A percentile compares a stretch with the other conserved stretches of the same genome.
Conservation (phyloP, 2,113 vertebrate species). For the Seriola rivoliana region DNA sequence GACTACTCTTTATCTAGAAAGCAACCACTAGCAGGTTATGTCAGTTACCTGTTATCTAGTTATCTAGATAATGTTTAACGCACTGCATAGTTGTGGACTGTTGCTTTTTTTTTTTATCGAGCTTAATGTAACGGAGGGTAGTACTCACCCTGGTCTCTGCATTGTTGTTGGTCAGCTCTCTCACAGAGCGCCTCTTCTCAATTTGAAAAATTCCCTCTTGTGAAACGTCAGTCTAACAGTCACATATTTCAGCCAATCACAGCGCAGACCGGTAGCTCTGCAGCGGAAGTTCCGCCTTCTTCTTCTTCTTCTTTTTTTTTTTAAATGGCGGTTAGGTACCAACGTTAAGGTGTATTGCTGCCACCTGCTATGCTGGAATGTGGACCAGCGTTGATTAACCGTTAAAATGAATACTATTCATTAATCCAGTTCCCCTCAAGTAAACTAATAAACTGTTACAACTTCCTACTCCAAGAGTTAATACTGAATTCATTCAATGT, state of each 20-base stretch:
- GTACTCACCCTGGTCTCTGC: conserved; percentile 71
- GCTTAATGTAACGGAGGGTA: background rate
- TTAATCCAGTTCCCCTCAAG: background rate
- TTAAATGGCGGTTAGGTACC: background rate
- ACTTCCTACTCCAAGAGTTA: too few relatives aligned
- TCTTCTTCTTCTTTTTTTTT: background rate
- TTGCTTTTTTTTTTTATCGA: background rate
- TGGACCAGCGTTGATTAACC: background rate
- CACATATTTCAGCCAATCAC: conserved; percentile 60
- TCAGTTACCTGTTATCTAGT: background rate
- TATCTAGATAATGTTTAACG: background rate
- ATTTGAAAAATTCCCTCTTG: conserved; percentile 76
- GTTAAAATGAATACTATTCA: background rate
- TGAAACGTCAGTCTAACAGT: conserved; percentile 3
- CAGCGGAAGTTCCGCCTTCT: conserved; percentile 65
- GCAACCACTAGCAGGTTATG: background rate
- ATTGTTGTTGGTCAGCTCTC: conserved; percentile 49
- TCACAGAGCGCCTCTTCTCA: conserved; percentile 41
- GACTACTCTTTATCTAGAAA: background rate
- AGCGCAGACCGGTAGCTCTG: fast-evolving
- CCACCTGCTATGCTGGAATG: background rate
- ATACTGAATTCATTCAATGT: too few relatives aligned
- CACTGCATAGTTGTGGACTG: too few relatives aligned
- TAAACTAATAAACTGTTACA: background rate
- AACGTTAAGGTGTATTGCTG: background rate